These are phyloP conservation scores for Protosalanx chinensis DNA, from an alignment of 2,797 vertebrate species.

Conservation along the genomic window DNA sequence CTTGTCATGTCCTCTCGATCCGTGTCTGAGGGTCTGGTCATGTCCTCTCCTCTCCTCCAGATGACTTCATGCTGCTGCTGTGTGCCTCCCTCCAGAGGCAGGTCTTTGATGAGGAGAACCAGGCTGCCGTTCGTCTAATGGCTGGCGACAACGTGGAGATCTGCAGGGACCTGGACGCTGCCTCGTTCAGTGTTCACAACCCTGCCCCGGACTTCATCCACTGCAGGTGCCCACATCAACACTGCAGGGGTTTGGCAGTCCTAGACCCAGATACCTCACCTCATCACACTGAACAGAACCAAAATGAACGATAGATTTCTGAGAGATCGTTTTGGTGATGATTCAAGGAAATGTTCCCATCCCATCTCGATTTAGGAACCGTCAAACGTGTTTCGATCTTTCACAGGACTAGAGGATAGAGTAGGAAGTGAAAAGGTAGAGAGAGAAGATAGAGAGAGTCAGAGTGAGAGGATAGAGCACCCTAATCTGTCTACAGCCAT, in stretches of 20 bases:
- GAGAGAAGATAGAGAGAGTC: constrained; percentile 22
- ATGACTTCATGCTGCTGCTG: constrained; percentile 94
- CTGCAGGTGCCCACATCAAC: constrained; percentile 79
- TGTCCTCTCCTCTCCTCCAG: constrained; percentile 57
- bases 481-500: constrained; percentile 65
- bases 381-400: background rate
- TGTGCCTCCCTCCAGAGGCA: constrained; percentile 93
- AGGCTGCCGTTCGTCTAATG: constrained; percentile 90
- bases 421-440: constrained; percentile 20
- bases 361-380: background rate
- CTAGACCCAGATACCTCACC: background rate
- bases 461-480: constrained; percentile 40
- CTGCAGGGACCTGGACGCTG: constrained; percentile 93
- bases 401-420: background rate
- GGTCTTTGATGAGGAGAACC: constrained; percentile 96
- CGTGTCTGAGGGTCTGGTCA: background rate
- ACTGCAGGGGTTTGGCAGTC: too few relatives aligned
- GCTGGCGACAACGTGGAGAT: constrained; percentile 98
- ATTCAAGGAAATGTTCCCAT: background rate
- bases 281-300: background rate
- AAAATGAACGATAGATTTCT: background rate
- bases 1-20: constrained; percentile 11
- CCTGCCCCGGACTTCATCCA: constrained; percentile 97
- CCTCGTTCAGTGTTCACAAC: constrained; percentile 95
- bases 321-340: too few relatives aligned